Conservation (phyloP, 2,888 invertebrate genomes). For the Calameuta pallipes region DNA sequence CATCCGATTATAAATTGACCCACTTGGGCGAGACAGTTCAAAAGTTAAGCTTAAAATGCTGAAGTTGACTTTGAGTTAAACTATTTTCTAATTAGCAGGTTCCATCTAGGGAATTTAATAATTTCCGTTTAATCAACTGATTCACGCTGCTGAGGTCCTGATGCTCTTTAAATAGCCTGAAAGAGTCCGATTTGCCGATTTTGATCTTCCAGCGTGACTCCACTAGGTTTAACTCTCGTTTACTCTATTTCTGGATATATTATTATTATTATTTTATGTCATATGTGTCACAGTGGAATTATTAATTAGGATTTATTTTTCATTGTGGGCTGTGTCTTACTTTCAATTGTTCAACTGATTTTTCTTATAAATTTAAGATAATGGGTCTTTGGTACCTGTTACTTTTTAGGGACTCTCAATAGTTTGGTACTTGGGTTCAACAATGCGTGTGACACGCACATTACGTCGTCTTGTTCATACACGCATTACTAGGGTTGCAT, state of each 20-base stretch:
- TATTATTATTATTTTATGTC: background rate
- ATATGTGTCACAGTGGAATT: background rate
- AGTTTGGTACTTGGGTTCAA: background rate
- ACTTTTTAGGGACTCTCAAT: background rate
- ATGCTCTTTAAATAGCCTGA: too few relatives aligned
- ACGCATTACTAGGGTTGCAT: constrained; percentile 62
- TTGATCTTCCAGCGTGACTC: background rate
- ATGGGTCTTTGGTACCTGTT: background rate
- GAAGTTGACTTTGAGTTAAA: background rate
- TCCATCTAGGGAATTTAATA: background rate
- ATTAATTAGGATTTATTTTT: background rate
- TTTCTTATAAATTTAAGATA: background rate
- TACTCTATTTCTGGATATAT: background rate
- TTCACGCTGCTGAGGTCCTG: background rate
- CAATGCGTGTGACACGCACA: constrained; percentile 51
- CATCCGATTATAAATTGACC: background rate
- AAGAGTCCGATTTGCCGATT: too few relatives aligned
- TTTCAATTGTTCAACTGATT: background rate
- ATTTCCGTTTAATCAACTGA: background rate
- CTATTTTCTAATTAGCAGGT: background rate
- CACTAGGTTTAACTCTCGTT: background rate
- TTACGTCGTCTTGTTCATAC: constrained; percentile 56
- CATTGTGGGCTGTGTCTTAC: background rate
- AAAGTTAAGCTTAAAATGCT: background rate
- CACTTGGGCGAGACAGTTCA: background rate